phyloP scores from a whole-genome alignment of 2,888 invertebrate genomes.

The Tetanocera ferruginea region DNA sequence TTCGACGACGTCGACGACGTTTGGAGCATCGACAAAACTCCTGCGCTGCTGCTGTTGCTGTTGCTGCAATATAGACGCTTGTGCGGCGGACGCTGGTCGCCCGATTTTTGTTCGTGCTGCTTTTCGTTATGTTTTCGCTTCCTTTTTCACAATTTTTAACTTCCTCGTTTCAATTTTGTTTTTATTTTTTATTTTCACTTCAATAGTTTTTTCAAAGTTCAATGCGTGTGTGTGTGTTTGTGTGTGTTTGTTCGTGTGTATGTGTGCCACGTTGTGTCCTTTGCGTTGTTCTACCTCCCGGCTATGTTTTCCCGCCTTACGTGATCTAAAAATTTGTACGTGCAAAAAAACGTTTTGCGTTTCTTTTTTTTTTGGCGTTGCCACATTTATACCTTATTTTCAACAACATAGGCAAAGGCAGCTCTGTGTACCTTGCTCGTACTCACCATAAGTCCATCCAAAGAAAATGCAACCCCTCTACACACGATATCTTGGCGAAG shows the following conservation, averaged over 20 bases:
- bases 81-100: neutral
- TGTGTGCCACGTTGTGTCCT: neutral
- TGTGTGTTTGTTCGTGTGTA: neutral
- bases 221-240: neutral
- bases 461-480: constrained; percentile 26
- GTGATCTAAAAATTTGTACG: constrained; percentile 1
- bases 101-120: constrained; percentile 55
- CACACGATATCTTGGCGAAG: constrained; percentile 24
- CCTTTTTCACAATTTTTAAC: neutral
- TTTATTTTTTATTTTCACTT: constrained; percentile 3
- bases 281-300: neutral
- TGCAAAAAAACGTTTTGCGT: neutral
- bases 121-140: constrained; percentile 49
- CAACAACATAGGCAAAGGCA: neutral
- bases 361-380: neutral
- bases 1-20: no score
- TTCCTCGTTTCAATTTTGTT: neutral
- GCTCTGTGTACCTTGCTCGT: neutral
- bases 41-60: constrained; percentile 32
- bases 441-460: neutral
- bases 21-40: constrained; percentile 19
- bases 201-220: neutral
- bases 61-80: constrained; percentile 27
- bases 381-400: constrained; percentile 15
- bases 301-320: neutral